A percentile compares a stretch with the other conserved stretches of the same genome.
phyloP scores from a whole-genome alignment of 2,113 vertebrate genomes.

The Corythaixoides concolor region DNA sequence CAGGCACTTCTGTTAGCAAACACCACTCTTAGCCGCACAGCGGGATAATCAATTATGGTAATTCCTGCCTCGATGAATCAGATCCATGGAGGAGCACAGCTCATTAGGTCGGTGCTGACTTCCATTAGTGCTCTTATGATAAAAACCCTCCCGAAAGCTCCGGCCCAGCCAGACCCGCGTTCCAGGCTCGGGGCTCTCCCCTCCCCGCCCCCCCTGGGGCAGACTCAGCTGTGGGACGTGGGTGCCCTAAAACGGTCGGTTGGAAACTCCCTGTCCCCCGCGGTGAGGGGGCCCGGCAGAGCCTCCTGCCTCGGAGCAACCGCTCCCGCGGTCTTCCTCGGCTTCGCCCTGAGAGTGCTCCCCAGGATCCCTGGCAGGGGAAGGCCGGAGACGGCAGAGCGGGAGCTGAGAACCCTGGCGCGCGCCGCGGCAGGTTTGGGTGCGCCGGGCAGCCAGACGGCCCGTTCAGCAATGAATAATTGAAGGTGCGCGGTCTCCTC shows the following conservation, averaged over 20 bases:
- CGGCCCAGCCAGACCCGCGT: not conserved
- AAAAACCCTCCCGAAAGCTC: conserved; percentile 18
- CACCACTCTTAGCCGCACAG: conserved; percentile 23
- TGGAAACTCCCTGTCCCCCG: not conserved
- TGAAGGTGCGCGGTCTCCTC: not conserved
- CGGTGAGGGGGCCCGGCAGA: not conserved
- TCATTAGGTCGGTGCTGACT: conserved; percentile 60
- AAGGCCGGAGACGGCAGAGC: not conserved
- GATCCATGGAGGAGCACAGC: conserved; percentile 63
- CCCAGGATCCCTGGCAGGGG: not conserved
- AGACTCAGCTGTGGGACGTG: accelerated
- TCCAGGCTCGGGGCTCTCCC: not conserved
- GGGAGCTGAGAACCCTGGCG: not conserved
- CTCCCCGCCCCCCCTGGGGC: not conserved
- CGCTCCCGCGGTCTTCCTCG: not conserved
- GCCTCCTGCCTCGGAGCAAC: not conserved
- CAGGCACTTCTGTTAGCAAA: conserved; percentile 48
- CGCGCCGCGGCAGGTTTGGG: accelerated
- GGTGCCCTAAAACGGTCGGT: not conserved
- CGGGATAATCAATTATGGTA: conserved; percentile 74
- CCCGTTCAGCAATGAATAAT: conserved; percentile 32
- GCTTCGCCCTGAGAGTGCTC: accelerated
- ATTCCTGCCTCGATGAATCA: conserved; percentile 71
- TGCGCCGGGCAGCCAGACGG: not conserved
- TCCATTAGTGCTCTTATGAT: conserved; percentile 34